Evolutionary conservation across 2,797 vertebrate genomes (phyloP).

Genomic region (Gymnopithys bicolor): DNA sequence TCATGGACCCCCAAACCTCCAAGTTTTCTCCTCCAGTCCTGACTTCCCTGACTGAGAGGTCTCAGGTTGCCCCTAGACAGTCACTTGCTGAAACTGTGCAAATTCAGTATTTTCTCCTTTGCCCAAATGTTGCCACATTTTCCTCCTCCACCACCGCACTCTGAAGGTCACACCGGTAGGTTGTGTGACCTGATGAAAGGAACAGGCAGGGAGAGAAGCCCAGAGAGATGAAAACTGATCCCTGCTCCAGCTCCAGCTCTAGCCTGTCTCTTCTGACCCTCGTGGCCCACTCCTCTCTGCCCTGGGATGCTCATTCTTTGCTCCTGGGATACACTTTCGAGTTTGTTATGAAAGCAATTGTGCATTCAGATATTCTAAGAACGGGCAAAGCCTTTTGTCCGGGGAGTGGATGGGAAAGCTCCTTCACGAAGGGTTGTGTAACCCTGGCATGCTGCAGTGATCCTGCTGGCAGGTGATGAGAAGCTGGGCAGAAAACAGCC

Average conservation of each 20-base stretch:
- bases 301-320: neutral
- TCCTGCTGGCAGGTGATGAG: neutral
- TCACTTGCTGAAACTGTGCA: neutral
- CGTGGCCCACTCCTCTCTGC: neutral
- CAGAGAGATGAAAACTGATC: neutral
- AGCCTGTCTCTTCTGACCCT: neutral
- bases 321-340: neutral
- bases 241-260: neutral
- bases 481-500: neutral
- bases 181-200: neutral
- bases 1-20: neutral
- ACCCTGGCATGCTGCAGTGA: neutral
- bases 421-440: neutral
- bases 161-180: constrained; percentile 1
- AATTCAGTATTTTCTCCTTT: neutral
- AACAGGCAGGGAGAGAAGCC: neutral
- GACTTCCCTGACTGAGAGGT: neutral
- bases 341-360: neutral
- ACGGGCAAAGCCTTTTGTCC: neutral
- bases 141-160: neutral
- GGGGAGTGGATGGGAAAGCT: neutral
- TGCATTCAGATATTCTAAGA: constrained; percentile 6
- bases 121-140: neutral
- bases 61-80: rapidly evolving
- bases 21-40: neutral